Percentiles rank a stretch among this genome's conserved stretches.
phyloP scores from a whole-genome alignment of 2,797 vertebrate species.

The Pseudochirops corinnae region DNA sequence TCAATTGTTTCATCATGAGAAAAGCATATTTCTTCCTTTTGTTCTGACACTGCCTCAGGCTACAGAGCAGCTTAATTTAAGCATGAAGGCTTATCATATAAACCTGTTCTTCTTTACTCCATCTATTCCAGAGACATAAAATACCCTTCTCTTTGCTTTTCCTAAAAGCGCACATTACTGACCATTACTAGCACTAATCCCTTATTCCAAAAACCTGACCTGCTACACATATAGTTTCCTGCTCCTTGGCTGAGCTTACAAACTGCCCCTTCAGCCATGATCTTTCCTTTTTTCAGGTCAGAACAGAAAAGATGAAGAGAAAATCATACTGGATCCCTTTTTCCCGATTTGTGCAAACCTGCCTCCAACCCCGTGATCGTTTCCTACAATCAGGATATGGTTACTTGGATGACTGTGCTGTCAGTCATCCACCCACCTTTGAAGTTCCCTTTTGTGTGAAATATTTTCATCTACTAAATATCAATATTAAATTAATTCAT shows the following conservation, averaged over 20 bases:
- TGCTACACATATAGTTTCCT: constrained; percentile 53
- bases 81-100: background rate
- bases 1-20: background rate
- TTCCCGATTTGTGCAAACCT: constrained; percentile 80
- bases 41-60: background rate
- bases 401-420: background rate
- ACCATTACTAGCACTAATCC: constrained; percentile 13
- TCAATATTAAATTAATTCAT: constrained; percentile 62
- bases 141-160: background rate
- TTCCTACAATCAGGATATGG: constrained; percentile 29
- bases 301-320: constrained; percentile 80
- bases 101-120: background rate
- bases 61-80: background rate
- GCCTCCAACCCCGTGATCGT: constrained; percentile 80
- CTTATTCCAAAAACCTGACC: constrained; percentile 17
- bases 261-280: constrained; percentile 74
- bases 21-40: background rate
- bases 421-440: constrained; percentile 61
- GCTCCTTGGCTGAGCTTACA: constrained; percentile 32
- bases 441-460: constrained; percentile 42
- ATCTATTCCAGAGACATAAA: background rate
- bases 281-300: constrained; percentile 83
- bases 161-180: background rate
- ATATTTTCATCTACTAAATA: constrained; percentile 47
- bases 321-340: constrained; percentile 79